These are phyloP conservation scores for Sminthurinus aureus DNA, from an alignment of 2,888 invertebrate genomes.

Conservation along the genomic window DNA sequence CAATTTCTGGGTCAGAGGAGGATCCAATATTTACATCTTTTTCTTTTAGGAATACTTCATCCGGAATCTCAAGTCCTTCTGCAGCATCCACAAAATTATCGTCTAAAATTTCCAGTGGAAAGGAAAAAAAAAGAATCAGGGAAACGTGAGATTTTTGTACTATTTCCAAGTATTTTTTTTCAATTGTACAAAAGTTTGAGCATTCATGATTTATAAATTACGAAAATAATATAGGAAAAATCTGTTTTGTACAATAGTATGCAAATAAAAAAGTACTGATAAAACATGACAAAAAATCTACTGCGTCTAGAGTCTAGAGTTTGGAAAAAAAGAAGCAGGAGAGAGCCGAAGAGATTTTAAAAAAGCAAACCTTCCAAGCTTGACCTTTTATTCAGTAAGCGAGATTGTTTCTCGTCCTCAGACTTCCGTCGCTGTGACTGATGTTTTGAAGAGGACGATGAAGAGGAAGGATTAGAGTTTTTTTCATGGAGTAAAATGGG, in stretches of 20 bases:
- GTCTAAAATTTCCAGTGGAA: slow-evolving; percentile 2
- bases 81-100: slow-evolving; percentile 31
- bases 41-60: slow-evolving; percentile 18
- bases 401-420: background rate
- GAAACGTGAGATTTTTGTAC: background rate
- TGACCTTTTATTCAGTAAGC: background rate
- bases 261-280: too few relatives aligned
- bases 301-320: too few relatives aligned
- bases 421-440: background rate
- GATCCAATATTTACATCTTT: slow-evolving; percentile 36
- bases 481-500: background rate
- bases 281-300: too few relatives aligned
- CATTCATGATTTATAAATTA: too few relatives aligned
- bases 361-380: slow-evolving; percentile 7
- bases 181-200: background rate
- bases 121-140: background rate
- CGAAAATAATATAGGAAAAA: too few relatives aligned
- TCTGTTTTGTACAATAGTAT: too few relatives aligned
- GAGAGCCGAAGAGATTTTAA: too few relatives aligned
- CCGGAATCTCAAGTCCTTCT: slow-evolving; percentile 11
- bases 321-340: too few relatives aligned
- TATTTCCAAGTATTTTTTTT: background rate
- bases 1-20: slow-evolving; percentile 47
- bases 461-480: background rate
- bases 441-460: background rate